These are phyloP conservation scores for Drosophila barbarae DNA, from an alignment of 2,888 invertebrate genomes.

Conservation along the genomic window DNA sequence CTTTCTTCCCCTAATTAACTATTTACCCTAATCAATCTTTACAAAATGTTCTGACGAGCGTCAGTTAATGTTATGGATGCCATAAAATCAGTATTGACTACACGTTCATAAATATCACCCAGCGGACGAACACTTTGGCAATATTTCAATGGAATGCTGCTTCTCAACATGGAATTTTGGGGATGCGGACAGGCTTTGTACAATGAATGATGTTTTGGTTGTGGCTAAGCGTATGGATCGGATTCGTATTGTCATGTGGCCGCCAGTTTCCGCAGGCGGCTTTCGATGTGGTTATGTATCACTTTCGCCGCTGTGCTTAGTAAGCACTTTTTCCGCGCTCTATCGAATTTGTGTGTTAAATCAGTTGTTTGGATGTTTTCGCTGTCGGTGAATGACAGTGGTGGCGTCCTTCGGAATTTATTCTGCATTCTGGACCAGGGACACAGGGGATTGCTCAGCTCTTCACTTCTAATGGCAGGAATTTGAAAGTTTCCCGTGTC, in stretches of 20 bases:
- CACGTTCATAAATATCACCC: conserved; percentile 41
- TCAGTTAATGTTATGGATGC: conserved; percentile 40
- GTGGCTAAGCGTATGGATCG: conserved; percentile 20
- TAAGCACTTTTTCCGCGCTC: conserved; percentile 29
- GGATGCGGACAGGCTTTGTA: conserved; percentile 36
- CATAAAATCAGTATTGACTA: conserved; percentile 35
- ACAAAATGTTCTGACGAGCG: conserved; percentile 25
- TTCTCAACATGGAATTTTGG: conserved; percentile 48
- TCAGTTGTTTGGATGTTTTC: background rate
- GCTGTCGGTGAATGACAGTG: conserved; percentile 2
- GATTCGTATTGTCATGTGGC: conserved; percentile 53
- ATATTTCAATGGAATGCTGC: conserved; percentile 59
- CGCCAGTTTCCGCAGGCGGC: conserved; percentile 49
- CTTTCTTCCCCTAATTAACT: conserved; percentile 31
- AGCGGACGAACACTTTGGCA: conserved; percentile 15
- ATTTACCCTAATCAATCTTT: conserved; percentile 43
- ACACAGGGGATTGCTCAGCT: conserved; percentile 10
- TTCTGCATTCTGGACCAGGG: conserved; percentile 1
- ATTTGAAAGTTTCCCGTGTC: conserved; percentile 11
- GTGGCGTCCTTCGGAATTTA: background rate
- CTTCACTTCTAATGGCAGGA: conserved; percentile 22
- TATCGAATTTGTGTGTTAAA: background rate
- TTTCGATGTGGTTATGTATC: conserved; percentile 51
- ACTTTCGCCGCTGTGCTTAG: conserved; percentile 53
- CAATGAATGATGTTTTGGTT: conserved; percentile 45